Percentiles rank a stretch among this genome's conserved stretches.
Conservation (phyloP, 2,113 vertebrate species). For the Camelus bactrianus region DNA sequence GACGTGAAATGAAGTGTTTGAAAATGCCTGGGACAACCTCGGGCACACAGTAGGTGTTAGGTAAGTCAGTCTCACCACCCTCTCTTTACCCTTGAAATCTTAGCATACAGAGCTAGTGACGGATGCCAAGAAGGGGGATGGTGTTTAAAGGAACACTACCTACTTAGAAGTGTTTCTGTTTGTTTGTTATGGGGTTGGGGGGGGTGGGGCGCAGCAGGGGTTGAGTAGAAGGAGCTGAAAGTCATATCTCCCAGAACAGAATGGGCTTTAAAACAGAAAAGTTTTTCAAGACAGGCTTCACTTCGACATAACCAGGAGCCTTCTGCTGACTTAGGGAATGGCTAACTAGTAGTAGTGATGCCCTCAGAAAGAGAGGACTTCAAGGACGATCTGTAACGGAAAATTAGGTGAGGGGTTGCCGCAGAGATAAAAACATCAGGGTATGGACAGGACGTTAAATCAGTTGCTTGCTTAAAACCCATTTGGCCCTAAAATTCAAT, state of each 20-base stretch:
- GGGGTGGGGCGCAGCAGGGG: background rate
- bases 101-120: background rate
- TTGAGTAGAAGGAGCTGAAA: background rate
- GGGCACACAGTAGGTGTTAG: background rate
- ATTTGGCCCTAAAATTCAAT: background rate
- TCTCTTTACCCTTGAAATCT: no score
- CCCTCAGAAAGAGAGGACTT: fast-evolving
- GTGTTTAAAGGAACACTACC: background rate
- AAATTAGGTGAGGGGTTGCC: background rate
- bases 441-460: fast-evolving
- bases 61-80: background rate
- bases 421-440: background rate
- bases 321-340: background rate
- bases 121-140: background rate
- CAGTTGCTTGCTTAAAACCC: background rate
- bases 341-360: background rate
- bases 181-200: background rate
- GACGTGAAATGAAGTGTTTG: background rate
- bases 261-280: background rate
- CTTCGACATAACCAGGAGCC: no score
- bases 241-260: background rate
- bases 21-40: fast-evolving
- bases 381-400: background rate
- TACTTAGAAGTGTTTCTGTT: background rate
- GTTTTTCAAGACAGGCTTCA: background rate